Base-by-base conservation (phyloP, 2,113 vertebrate species). In the Centrocercus urophasianus region DNA sequence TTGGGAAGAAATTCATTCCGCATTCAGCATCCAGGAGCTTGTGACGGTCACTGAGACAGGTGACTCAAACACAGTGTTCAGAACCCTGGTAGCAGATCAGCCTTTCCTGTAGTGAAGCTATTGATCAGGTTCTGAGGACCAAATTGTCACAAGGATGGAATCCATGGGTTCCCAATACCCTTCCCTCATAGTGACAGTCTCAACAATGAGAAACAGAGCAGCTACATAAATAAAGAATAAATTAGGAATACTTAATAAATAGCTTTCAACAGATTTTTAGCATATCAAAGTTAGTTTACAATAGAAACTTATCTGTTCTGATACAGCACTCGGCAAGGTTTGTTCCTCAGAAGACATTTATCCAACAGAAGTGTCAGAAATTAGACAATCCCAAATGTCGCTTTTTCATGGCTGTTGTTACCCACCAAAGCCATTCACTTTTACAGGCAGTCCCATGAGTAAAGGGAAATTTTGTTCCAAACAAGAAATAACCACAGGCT, bases 231-330 rank as follows among this genome's bases (percentile, higher is more conserved):
- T 38, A 48, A 30, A 54, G 22, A 83, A 76, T 36, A 65, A 65
- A 50, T 95, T 18, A 82, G 57, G 52, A 89, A 78, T 66, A 69
- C 76, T 57, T 65, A 0, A 61, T 34, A 69, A 47, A 76, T 69
- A 79, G 25, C n/a, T 79, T 79, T 2, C 1, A 13, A 73, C 73
- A 64, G 45, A 64, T 40, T 61, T 54, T 60, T 84, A 81, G 9
- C 28, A 64, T 88, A 84, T 88, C 59, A 50, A 76, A 95, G 71
- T 63, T 83, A 43, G 32, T 79, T 91, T 81, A 47, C 27, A 67
- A 25, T 74, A 50, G 80, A 90, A 86, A 67, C 2, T 7, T 74
- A 42, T 32, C 30, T 3, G 6, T 38, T 59, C 45, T 66, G 18
- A 22, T 28, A 25, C 8, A 21, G 47, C 32, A 71, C 21, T 12